Conservation (phyloP, 2,888 invertebrate genomes). For the Eupithecia exiguata region DNA sequence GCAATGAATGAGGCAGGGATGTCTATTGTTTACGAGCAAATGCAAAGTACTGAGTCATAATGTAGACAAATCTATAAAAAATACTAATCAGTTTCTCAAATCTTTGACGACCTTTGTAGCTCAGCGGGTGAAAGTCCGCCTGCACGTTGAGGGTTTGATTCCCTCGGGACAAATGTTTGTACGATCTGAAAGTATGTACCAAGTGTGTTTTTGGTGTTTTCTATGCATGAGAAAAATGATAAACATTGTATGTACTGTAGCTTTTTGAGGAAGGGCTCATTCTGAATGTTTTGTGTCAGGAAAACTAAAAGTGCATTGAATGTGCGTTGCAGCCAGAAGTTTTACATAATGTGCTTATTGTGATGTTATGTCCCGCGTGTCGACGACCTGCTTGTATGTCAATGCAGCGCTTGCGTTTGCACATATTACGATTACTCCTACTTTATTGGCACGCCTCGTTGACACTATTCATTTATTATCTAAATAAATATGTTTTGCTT, state of each 20-base stretch:
- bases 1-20: not conserved
- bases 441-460: constrained; percentile 3
- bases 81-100: not conserved
- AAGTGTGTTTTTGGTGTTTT: not conserved
- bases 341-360: constrained; percentile 24
- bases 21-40: not conserved
- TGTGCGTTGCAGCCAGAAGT: not conserved
- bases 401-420: constrained; percentile 28
- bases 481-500: not conserved
- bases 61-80: not conserved
- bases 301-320: constrained; percentile 1
- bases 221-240: not conserved
- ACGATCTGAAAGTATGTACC: not conserved
- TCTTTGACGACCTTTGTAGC: not conserved
- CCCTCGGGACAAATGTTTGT: not conserved
- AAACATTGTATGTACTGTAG: no score
- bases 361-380: constrained; percentile 57
- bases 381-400: constrained; percentile 61
- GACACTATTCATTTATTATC: not conserved
- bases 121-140: not conserved
- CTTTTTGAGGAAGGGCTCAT: not conserved
- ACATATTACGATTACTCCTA: constrained; percentile 15
- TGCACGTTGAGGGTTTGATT: not conserved
- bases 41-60: not conserved
- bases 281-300: not conserved